Evolutionary conservation across 1,140 invertebrate genomes (phyloP).

Genomic region (Druon quercuslanigerum): DNA sequence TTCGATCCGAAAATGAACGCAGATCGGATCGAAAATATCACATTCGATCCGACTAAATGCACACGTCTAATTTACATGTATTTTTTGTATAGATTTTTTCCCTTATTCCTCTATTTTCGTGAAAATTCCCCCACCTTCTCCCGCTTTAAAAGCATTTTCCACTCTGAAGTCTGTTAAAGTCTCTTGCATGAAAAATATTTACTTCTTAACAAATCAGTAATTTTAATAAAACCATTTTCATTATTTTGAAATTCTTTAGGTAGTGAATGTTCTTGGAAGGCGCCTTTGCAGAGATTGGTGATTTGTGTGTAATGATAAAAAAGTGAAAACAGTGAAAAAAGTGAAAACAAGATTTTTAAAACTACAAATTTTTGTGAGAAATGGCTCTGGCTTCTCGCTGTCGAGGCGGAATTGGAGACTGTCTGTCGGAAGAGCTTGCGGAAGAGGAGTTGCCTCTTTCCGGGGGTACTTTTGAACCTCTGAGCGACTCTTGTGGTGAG

Average conservation of each 20-base stretch:
- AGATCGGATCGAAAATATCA: no score
- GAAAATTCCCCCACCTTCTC: no score
- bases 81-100: background rate
- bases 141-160: no score
- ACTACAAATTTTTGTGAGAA: slow-evolving; percentile 30
- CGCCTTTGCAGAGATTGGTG: no score
- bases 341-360: background rate
- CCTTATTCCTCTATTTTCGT: background rate
- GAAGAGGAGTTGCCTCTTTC: slow-evolving; percentile 52
- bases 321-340: background rate
- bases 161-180: background rate
- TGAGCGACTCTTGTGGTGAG: slow-evolving; percentile 72
- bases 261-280: no score
- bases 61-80: no score
- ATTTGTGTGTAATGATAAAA: background rate
- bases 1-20: no score
- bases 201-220: no score
- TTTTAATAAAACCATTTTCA: no score
- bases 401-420: slow-evolving; percentile 42
- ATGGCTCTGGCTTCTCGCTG: slow-evolving; percentile 60
- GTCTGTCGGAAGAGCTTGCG: slow-evolving; percentile 47
- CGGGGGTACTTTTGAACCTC: slow-evolving; percentile 61
- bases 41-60: no score
- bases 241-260: no score
- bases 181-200: background rate